These are phyloP conservation scores for Oryzias javanicus DNA, from an alignment of 2,113 vertebrate genomes.

Conservation along the genomic window DNA sequence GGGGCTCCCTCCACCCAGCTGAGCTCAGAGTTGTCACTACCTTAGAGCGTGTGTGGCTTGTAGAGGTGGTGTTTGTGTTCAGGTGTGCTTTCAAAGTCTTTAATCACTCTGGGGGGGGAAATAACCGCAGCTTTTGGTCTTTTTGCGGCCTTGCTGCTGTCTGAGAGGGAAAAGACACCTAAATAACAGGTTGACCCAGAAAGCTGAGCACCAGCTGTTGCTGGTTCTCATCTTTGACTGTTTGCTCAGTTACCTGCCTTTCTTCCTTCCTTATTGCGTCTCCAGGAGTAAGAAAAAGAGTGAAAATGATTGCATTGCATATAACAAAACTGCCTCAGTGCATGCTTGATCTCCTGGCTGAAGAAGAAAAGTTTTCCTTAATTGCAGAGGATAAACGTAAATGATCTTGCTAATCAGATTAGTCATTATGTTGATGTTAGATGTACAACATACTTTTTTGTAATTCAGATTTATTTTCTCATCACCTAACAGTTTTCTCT, in stretches of 20 bases:
- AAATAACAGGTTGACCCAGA: neutral
- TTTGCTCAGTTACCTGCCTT: slow-evolving; percentile 37
- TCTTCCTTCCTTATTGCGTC: slow-evolving; percentile 25
- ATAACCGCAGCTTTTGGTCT: neutral
- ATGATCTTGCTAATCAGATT: neutral
- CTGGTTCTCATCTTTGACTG: slow-evolving; percentile 28
- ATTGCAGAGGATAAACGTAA: slow-evolving; percentile 31
- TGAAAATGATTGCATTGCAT: too few relatives aligned
- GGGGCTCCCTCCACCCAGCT: slow-evolving; percentile 35
- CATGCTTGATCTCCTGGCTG: neutral
- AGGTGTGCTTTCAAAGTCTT: slow-evolving; percentile 22
- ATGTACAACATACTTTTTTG: too few relatives aligned
- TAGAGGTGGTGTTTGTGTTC: slow-evolving; percentile 20
- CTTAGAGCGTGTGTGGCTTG: slow-evolving; percentile 23
- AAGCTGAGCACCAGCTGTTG: slow-evolving; percentile 31
- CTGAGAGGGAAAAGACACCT: slow-evolving; percentile 24
- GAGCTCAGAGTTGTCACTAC: slow-evolving; percentile 13
- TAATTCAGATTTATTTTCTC: too few relatives aligned
- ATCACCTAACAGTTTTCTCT: too few relatives aligned
- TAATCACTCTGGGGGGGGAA: slow-evolving; percentile 20
- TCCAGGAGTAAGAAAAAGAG: neutral
- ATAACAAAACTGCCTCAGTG: neutral
- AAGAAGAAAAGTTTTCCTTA: slow-evolving; percentile 12
- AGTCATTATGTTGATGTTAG: too few relatives aligned
- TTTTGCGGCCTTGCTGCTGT: slow-evolving; percentile 18